phyloP scores from a whole-genome alignment of 2,797 vertebrate species.

The Gambelia wislizenii region DNA sequence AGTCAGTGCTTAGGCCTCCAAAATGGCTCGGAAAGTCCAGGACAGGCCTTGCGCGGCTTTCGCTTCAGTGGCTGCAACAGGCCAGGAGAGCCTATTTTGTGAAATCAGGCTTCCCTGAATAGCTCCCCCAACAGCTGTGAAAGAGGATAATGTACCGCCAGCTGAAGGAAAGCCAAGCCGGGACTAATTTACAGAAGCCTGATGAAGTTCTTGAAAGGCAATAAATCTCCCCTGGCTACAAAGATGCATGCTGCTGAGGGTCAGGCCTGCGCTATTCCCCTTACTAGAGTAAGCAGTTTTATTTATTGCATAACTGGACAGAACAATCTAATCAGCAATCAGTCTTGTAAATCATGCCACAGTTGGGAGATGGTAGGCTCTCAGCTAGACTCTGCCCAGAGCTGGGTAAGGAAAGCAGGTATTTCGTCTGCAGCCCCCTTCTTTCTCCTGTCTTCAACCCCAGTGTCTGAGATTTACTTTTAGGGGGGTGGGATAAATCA shows the following conservation, averaged over 20 bases:
- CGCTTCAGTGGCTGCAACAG: neutral
- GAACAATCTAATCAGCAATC: constrained; percentile 40
- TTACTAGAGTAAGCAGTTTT: constrained; percentile 27
- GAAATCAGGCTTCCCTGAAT: neutral
- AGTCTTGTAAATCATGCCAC: constrained; percentile 34
- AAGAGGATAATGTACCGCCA: constrained; percentile 24
- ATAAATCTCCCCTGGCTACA: constrained; percentile 30
- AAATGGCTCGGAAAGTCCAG: neutral
- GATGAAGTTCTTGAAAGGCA: constrained; percentile 38
- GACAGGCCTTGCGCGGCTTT: no score
- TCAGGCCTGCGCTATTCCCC: neutral
- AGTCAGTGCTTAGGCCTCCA: neutral
- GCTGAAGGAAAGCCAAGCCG: neutral
- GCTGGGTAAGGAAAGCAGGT: neutral
- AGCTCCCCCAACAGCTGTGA: neutral
- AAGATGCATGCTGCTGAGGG: constrained; percentile 20
- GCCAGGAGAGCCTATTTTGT: neutral
- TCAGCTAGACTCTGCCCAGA: neutral
- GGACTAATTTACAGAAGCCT: constrained; percentile 32
- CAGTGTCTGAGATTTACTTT: neutral
- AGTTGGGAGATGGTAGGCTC: neutral
- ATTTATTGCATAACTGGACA: constrained; percentile 42
- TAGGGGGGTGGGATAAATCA: no score
- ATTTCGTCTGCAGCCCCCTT: neutral
- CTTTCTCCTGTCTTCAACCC: neutral